These are phyloP conservation scores for Micromys minutus DNA, from an alignment of 2,113 vertebrate genomes.

Conservation along the genomic window DNA sequence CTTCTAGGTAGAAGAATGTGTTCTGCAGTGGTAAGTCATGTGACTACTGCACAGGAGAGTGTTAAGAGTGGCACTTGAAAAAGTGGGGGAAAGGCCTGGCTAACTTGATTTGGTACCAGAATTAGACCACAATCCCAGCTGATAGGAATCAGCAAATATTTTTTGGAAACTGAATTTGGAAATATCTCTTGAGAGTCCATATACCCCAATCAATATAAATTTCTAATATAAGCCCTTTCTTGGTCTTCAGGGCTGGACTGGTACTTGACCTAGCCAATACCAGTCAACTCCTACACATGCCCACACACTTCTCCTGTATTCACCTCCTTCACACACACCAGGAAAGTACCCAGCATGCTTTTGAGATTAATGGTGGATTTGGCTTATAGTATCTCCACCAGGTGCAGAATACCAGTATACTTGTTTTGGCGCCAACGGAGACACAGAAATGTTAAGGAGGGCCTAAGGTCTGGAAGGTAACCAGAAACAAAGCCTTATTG, in stretches of 20 bases:
- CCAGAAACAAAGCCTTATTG: not conserved
- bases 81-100: not conserved
- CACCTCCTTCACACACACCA: not conserved
- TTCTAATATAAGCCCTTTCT: not conserved
- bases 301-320: not conserved
- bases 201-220: not conserved
- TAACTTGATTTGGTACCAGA: not conserved
- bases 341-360: not conserved
- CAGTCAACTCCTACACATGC: not conserved
- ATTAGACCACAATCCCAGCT: not conserved
- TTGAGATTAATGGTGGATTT: not conserved
- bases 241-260: not conserved
- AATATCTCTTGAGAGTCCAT: not conserved
- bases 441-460: conserved; percentile 2
- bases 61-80: not conserved
- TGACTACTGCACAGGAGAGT: not conserved
- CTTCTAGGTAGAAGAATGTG: not conserved
- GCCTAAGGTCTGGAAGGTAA: not conserved
- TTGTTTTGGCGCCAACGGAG: not conserved
- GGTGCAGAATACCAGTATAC: not conserved
- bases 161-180: not conserved
- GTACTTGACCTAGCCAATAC: not conserved
- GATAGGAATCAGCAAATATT: not conserved
- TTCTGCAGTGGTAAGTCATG: not conserved
- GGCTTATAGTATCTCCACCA: not conserved